phyloP scores from a whole-genome alignment of 2,797 vertebrate species.

The Ispidina picta region DNA sequence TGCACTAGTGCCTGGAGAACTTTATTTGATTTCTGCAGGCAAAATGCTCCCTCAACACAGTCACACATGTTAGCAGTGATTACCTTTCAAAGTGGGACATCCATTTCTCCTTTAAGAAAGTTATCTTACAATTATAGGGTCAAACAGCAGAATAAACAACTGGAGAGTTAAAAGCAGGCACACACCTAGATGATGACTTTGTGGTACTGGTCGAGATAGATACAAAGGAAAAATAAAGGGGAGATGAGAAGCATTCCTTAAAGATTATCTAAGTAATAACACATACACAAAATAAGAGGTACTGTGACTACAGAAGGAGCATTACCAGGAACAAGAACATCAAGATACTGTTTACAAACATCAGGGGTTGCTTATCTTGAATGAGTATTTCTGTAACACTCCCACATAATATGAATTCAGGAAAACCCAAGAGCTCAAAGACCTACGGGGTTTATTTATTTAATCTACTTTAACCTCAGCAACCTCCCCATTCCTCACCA shows the following conservation, averaged over 20 bases:
- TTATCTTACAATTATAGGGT: not conserved
- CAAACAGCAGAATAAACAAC: not conserved
- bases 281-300: not conserved
- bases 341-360: not conserved
- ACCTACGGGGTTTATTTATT: constrained; percentile 24
- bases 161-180: not conserved
- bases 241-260: not conserved
- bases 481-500: not conserved
- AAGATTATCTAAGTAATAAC: constrained; percentile 3
- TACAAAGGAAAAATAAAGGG: not conserved
- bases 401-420: not conserved
- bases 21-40: not conserved
- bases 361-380: not conserved
- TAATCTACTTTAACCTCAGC: not conserved
- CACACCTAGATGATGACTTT: not conserved
- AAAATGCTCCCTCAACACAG: not conserved
- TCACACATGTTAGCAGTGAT: accelerated
- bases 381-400: not conserved
- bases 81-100: not conserved
- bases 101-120: not conserved
- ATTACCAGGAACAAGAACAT: constrained; percentile 9
- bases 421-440: not conserved
- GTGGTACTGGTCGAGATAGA: not conserved
- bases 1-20: not conserved
- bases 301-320: not conserved